Evolutionary conservation across 2,888 invertebrate genomes (phyloP).

Genomic region (Colletes collaris): DNA sequence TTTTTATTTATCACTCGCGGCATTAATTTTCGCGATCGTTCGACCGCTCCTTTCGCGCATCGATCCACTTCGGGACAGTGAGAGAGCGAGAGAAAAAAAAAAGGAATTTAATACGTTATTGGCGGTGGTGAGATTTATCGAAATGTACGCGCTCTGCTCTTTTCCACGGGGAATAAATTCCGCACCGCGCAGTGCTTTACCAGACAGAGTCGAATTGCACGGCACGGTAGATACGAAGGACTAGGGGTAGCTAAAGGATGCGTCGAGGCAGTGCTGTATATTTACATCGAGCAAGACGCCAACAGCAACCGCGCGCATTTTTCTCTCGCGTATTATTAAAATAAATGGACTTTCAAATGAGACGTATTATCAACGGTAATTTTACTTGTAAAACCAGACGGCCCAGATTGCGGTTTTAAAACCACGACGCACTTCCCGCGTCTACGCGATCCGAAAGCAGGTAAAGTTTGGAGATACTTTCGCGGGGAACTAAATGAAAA

Average conservation of each 20-base stretch:
- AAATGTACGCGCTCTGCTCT: slow-evolving; percentile 47
- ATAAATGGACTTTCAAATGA: slow-evolving; percentile 59
- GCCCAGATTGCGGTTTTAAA: slow-evolving; percentile 13
- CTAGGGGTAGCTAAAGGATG: slow-evolving; percentile 53
- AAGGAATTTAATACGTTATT: slow-evolving; percentile 48
- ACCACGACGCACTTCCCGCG: background rate
- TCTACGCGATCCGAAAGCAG: background rate
- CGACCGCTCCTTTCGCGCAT: slow-evolving; percentile 8
- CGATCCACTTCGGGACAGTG: background rate
- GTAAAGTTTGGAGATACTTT: too few species aligned
- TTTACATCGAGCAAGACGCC: slow-evolving; percentile 46
- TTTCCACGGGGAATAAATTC: slow-evolving; percentile 60
- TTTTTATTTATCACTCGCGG: slow-evolving; percentile 46
- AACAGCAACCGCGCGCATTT: slow-evolving; percentile 18
- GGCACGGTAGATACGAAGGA: slow-evolving; percentile 52
- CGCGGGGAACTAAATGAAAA: too few species aligned
- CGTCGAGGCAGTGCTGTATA: slow-evolving; percentile 38
- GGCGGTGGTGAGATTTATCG: slow-evolving; percentile 61
- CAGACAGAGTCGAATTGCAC: slow-evolving; percentile 60
- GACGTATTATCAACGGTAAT: slow-evolving; percentile 34
- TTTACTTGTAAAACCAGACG: slow-evolving; percentile 41
- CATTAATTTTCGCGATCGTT: slow-evolving; percentile 41
- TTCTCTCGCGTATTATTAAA: slow-evolving; percentile 50
- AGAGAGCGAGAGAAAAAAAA: background rate
- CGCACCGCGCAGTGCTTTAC: slow-evolving; percentile 47